Evolutionary conservation across 1,140 invertebrate genomes (phyloP), one percentile per base, ranked within the genome.

Genomic region (Oncopodura yosiiana): DNA sequence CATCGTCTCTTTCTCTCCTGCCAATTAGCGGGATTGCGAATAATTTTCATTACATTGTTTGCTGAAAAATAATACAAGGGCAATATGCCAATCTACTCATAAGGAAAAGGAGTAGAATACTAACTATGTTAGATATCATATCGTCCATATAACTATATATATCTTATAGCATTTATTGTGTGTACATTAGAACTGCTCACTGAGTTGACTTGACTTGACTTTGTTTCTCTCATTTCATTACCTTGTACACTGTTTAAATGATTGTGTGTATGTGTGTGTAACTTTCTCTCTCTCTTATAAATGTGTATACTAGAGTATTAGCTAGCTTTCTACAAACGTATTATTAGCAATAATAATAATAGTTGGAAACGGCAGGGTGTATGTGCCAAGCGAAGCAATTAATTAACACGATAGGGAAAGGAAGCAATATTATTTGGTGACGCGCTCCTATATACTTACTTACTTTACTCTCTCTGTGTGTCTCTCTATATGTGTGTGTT

Each of bases 331-430:
- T 6, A 16, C 49, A 46, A 48, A 48, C 42, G 49, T 50, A 51
- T 58, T 58, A 58, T 58, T 58, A 58, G 56, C 49, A 51, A 51
- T 58, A 58, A 58, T 58, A 58, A 58, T 58, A 48, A 48, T 53
- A 58, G 56, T 52, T 51, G 56, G 45, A 39, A 42, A 42, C 53
- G 29, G 46, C 27, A 48, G 38, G 37, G 39, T 58, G 56, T 50
- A 58, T 58, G 56, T 53, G 49, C 49, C 49, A 53, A 58, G 49
- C 42, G 30, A 58, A 58, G 49, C 56, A 58, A 58, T 58, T 58
- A 58, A 58, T 58, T 58, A 58, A 36, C 43, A 48, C 56, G 56
- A 58, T 51, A 56, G 42, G 27, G 48, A 50, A 30, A 50, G 27
- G 53, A 27, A 32, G 38, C 27, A 53, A 53, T 53, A 53, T 53